Percentiles rank a stretch among this genome's conserved stretches.
Evolutionary conservation across 2,113 vertebrate genomes (phyloP).

Genomic region (Malurus elegans): DNA sequence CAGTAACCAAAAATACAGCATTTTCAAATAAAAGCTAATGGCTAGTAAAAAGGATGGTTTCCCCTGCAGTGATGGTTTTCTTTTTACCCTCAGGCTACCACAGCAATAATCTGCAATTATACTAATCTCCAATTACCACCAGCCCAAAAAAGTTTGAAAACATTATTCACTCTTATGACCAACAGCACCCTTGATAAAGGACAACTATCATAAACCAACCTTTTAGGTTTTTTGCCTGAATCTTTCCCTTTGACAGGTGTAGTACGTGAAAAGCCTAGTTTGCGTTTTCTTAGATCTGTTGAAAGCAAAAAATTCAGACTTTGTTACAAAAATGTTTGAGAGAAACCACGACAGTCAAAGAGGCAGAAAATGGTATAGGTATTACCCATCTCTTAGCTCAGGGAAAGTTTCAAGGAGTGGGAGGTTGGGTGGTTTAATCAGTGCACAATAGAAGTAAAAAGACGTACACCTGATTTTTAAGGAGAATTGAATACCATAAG

Average conservation of each 20-base stretch:
- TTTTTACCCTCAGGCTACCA: background rate
- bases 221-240: constrained; percentile 76
- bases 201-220: constrained; percentile 61
- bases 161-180: background rate
- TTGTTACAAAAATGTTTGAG: background rate
- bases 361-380: background rate
- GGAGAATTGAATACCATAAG: background rate
- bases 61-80: background rate
- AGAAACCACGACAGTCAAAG: background rate
- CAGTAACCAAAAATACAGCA: background rate
- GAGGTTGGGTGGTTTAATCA: background rate
- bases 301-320: background rate
- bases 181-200: background rate
- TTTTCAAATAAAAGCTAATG: background rate
- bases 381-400: background rate
- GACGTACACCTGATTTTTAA: background rate
- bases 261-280: constrained; percentile 71
- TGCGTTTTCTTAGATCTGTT: constrained; percentile 76
- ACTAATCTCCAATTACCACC: background rate
- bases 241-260: constrained; percentile 78
- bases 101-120: background rate
- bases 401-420: background rate
- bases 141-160: background rate
- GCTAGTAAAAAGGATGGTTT: background rate
- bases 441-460: background rate